Conservation (phyloP, 2,113 vertebrate genomes). For the Scopus umbretta region DNA sequence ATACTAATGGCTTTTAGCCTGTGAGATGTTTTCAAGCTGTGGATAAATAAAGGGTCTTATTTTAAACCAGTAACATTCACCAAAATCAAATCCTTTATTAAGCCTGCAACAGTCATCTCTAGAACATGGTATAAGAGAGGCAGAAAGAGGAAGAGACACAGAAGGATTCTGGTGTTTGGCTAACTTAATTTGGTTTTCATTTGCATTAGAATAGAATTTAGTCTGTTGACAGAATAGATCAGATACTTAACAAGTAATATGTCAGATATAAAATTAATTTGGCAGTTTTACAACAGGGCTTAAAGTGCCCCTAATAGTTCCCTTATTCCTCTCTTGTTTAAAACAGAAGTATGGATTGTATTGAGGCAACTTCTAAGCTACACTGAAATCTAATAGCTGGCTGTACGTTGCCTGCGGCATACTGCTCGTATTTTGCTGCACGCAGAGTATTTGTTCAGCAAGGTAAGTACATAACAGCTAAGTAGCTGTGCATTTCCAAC, state of each 20-base stretch:
- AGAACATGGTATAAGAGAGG: not conserved
- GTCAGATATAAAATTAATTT: constrained; percentile 11
- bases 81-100: not conserved
- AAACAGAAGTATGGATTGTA: not conserved
- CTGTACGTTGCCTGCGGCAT: not conserved
- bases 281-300: not conserved
- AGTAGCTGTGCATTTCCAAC: not conserved
- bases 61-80: not conserved
- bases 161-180: not conserved
- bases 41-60: not conserved
- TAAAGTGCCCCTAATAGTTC: not conserved
- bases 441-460: not conserved
- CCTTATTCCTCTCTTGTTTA: not conserved
- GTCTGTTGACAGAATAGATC: constrained; percentile 10
- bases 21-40: rapidly evolving
- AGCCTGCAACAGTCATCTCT: not conserved
- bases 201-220: not conserved
- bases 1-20: not conserved
- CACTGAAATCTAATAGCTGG: not conserved
- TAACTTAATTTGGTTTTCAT: not conserved
- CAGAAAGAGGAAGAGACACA: not conserved
- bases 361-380: not conserved
- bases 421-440: not conserved
- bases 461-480: not conserved
- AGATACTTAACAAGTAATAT: not conserved